phyloP scores from a whole-genome alignment of 2,113 vertebrate genomes.

The Paracanthobrama guichenoti region DNA sequence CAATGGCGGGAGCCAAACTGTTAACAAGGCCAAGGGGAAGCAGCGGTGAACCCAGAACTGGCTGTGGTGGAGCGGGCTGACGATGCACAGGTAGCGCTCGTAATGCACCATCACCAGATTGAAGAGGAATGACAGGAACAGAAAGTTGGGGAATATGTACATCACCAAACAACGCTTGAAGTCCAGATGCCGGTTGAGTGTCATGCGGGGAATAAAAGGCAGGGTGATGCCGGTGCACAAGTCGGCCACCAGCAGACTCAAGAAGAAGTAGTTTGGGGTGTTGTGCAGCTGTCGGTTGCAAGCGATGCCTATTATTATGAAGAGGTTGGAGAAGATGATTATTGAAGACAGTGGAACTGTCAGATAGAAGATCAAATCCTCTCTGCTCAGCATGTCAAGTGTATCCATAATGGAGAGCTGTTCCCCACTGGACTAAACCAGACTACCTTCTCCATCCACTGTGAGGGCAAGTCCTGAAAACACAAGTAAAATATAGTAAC shows the following conservation, averaged over 20 bases:
- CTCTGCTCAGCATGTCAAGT: neutral
- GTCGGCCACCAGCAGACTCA: constrained; percentile 84
- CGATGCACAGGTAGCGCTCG: constrained; percentile 82
- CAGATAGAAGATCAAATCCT: constrained; percentile 69
- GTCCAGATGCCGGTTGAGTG: constrained; percentile 66
- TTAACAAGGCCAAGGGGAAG: constrained; percentile 74
- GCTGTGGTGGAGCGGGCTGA: constrained; percentile 76
- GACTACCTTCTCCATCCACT: constrained; percentile 3
- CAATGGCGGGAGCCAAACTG: constrained; percentile 79
- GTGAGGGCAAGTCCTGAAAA: neutral
- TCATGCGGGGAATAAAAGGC: constrained; percentile 78
- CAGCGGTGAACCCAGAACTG: constrained; percentile 77
- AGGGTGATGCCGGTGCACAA: constrained; percentile 81
- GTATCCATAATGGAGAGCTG: constrained; percentile 40
- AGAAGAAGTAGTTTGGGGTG: constrained; percentile 86
- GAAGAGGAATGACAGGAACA: constrained; percentile 85
- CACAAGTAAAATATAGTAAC: neutral
- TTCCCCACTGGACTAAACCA: constrained; percentile 1
- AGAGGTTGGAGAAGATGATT: constrained; percentile 84
- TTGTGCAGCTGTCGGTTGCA: constrained; percentile 82
- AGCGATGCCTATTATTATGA: constrained; percentile 82
- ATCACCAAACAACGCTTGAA: constrained; percentile 77
- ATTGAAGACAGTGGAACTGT: constrained; percentile 77
- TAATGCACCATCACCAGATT: constrained; percentile 88
- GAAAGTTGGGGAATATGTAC: constrained; percentile 84